These are phyloP conservation scores for Etheostoma cragini DNA, from an alignment of 2,113 vertebrate genomes.

Conservation along the genomic window DNA sequence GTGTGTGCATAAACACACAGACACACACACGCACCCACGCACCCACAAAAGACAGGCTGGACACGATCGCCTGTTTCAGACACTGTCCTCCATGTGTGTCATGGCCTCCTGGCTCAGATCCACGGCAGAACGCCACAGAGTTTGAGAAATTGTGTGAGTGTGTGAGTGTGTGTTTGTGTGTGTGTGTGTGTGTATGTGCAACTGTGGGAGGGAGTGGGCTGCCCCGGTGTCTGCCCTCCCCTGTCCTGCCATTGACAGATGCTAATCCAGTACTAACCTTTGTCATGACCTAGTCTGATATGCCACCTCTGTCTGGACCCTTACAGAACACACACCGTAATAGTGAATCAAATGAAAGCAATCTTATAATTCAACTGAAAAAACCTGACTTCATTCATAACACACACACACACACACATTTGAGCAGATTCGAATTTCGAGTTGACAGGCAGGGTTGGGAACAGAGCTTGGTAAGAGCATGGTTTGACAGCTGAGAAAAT, in stretches of 20 bases:
- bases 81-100: slow-evolving; percentile 72
- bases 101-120: slow-evolving; percentile 70
- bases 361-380: slow-evolving; percentile 38
- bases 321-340: slow-evolving; percentile 42
- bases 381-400: slow-evolving; percentile 3
- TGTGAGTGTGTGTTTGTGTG: slow-evolving; percentile 32
- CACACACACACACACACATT: slow-evolving; percentile 8
- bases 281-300: slow-evolving; percentile 79
- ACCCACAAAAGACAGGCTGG: slow-evolving; percentile 68
- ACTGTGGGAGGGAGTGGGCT: slow-evolving; percentile 51
- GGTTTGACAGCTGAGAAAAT: slow-evolving; percentile 85
- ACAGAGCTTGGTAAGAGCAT: slow-evolving; percentile 62
- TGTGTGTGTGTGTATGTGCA: neutral
- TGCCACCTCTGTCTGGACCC: slow-evolving; percentile 62
- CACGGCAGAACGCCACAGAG: slow-evolving; percentile 62
- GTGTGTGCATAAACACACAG: slow-evolving; percentile 24
- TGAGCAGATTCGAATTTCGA: slow-evolving; percentile 65
- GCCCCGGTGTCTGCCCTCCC: slow-evolving; percentile 69
- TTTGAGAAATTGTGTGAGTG: slow-evolving; percentile 42
- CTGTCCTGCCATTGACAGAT: slow-evolving; percentile 78
- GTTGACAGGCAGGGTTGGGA: slow-evolving; percentile 59
- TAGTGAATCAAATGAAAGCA: slow-evolving; percentile 45
- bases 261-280: slow-evolving; percentile 82
- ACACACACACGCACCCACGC: too few species aligned
- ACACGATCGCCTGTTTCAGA: slow-evolving; percentile 71